phyloP scores from a whole-genome alignment of 1,140 invertebrate genomes.

The Danaus plexippus region DNA sequence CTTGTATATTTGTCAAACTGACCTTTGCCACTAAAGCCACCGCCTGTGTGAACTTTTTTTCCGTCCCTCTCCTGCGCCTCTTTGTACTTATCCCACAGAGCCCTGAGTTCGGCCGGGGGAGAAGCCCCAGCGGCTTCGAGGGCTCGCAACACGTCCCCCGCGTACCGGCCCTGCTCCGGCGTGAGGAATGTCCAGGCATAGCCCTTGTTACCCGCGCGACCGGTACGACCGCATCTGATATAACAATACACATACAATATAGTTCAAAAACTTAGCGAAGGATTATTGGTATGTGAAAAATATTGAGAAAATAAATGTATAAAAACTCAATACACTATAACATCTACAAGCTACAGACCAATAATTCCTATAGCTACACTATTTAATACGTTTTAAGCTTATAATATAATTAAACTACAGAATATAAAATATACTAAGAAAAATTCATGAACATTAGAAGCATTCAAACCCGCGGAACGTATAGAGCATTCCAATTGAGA shows the following conservation, averaged over 20 bases:
- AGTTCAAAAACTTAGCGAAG: neutral
- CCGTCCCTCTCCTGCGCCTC: slow-evolving; percentile 89
- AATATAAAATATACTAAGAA: too few species aligned
- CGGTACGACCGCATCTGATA: slow-evolving; percentile 89
- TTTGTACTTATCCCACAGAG: slow-evolving; percentile 93
- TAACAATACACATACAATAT: neutral
- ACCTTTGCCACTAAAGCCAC: slow-evolving; percentile 97
- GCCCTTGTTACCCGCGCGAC: slow-evolving; percentile 97
- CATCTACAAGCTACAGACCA: too few species aligned
- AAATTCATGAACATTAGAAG: too few species aligned
- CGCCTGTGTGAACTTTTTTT: slow-evolving; percentile 93
- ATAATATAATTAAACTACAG: too few species aligned
- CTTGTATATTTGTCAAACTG: neutral
- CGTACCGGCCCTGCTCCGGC: slow-evolving; percentile 92
- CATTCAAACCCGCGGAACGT: too few species aligned
- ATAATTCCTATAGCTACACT: too few species aligned
- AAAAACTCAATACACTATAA: too few species aligned
- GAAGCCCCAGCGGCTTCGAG: slow-evolving; percentile 85
- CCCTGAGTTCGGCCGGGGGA: slow-evolving; percentile 83
- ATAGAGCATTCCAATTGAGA: too few species aligned
- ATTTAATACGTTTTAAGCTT: too few species aligned
- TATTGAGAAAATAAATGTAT: too few species aligned
- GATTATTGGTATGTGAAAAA: neutral
- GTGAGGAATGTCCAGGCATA: slow-evolving; percentile 98
- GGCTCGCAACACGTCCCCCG: slow-evolving; percentile 94